These are phyloP conservation scores for Rhea pennata DNA, from an alignment of 2,113 vertebrate species.

Conservation along the genomic window DNA sequence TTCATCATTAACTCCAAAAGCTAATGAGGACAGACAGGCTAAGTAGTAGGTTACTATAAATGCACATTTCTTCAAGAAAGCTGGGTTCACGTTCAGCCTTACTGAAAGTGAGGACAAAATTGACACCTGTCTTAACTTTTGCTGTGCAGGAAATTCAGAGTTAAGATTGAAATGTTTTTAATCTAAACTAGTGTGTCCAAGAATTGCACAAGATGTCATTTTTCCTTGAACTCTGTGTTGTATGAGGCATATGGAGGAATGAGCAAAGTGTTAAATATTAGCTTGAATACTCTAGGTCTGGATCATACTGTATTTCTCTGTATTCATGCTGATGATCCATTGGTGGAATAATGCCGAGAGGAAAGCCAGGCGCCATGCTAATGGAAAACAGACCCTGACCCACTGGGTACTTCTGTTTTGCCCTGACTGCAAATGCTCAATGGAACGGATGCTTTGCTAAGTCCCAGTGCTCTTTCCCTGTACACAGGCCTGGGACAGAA, in stretches of 20 bases:
- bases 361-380: not conserved
- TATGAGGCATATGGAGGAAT: not conserved
- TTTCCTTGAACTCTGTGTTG: not conserved
- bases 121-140: not conserved
- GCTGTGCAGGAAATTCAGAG: not conserved
- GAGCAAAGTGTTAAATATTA: not conserved
- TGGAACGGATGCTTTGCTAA: not conserved
- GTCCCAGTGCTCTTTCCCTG: not conserved
- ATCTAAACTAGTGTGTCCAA: not conserved
- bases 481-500: not conserved
- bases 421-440: not conserved
- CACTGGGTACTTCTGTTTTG: not conserved
- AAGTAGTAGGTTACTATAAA: not conserved
- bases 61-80: conserved; percentile 6
- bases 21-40: not conserved
- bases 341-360: not conserved
- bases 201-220: not conserved
- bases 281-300: not conserved
- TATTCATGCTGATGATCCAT: not conserved
- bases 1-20: conserved; percentile 5
- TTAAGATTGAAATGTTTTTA: not conserved
- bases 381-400: not conserved
- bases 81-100: not conserved
- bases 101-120: not conserved
- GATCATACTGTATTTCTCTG: not conserved